Percentiles rank a stretch among this genome's conserved stretches.
Conservation (phyloP, 2,888 invertebrate genomes). For the Malthinus seriepunctatus region DNA sequence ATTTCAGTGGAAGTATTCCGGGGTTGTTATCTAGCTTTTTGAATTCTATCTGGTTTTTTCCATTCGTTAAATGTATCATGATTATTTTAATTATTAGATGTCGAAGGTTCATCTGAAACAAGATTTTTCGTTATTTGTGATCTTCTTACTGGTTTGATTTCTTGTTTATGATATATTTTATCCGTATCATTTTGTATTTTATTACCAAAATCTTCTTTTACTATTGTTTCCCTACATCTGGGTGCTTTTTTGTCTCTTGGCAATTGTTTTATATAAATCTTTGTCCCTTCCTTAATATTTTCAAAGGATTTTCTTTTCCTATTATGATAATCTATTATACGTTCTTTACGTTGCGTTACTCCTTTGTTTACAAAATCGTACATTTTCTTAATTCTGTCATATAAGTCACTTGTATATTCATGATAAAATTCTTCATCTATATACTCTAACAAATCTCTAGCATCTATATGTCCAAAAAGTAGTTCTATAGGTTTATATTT, state of each 20-base stretch:
- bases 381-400: neutral
- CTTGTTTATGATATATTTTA: slow-evolving; percentile 6
- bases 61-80: too few relatives aligned
- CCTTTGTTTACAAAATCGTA: neutral
- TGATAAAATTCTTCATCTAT: neutral
- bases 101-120: neutral
- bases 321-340: too few relatives aligned
- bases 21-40: neutral
- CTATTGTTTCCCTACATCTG: neutral
- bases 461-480: slow-evolving; percentile 2
- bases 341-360: neutral
- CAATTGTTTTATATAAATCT: neutral
- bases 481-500: slow-evolving; percentile 4
- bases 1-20: neutral
- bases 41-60: neutral
- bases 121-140: neutral
- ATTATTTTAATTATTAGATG: too few relatives aligned
- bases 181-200: neutral
- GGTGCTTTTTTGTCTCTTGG: neutral
- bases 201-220: neutral
- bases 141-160: neutral
- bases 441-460: neutral
- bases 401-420: neutral
- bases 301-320: too few relatives aligned
- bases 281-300: neutral